phyloP scores from a whole-genome alignment of 2,113 vertebrate species.

The Motacilla alba region DNA sequence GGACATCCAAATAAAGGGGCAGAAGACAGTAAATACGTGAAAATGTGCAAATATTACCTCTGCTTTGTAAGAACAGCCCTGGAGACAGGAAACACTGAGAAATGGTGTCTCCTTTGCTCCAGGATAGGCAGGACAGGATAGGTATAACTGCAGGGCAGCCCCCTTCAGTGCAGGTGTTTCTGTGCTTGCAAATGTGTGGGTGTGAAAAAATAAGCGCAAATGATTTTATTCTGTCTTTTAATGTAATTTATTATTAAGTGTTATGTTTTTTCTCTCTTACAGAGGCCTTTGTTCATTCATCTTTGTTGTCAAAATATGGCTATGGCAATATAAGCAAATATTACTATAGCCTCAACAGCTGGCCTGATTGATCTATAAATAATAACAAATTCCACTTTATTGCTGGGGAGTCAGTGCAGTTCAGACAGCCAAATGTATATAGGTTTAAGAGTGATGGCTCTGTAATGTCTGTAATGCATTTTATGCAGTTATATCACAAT shows the following conservation, averaged over 20 bases:
- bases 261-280: not conserved
- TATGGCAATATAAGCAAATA: not conserved
- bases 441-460: not conserved
- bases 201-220: not conserved
- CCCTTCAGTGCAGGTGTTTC: not conserved
- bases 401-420: not conserved
- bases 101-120: not conserved
- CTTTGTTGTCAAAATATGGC: not conserved
- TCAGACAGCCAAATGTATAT: not conserved
- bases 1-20: not conserved
- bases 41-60: not conserved
- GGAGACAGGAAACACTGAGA: not conserved
- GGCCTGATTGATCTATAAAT: not conserved
- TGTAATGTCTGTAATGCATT: not conserved
- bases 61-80: not conserved
- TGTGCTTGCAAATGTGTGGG: not conserved
- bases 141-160: not conserved
- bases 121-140: rapidly evolving
- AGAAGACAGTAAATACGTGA: not conserved
- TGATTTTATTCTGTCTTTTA: not conserved
- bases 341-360: not conserved
- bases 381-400: not conserved
- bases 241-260: not conserved
- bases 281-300: not conserved
- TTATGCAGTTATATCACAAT: not conserved